These are phyloP conservation scores for Coturnix japonica DNA, from an alignment of 2,113 vertebrate genomes.

Conservation along the genomic window DNA sequence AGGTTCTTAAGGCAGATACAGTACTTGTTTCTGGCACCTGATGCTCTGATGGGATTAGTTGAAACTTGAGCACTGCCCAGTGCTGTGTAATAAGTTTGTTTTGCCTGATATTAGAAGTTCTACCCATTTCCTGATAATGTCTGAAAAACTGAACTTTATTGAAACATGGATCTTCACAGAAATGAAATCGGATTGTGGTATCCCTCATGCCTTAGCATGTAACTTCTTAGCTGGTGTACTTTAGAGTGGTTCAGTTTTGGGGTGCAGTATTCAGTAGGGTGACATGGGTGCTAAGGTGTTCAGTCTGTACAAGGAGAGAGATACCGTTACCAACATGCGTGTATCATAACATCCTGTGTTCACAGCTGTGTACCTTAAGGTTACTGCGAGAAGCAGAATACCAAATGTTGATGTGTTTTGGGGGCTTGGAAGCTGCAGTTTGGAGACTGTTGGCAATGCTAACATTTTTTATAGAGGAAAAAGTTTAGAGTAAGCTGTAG, in stretches of 20 bases:
- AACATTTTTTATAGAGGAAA: not conserved
- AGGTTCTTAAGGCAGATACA: not conserved
- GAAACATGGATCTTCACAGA: not conserved
- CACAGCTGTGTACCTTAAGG: not conserved
- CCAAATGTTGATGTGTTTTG: not conserved
- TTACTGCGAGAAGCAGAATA: not conserved
- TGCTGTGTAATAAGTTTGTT: not conserved
- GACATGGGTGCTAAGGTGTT: not conserved
- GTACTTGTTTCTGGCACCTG: not conserved
- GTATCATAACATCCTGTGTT: not conserved
- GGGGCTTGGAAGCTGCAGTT: not conserved
- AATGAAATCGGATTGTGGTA: not conserved
- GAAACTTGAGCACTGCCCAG: not conserved
- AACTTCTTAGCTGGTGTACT: fast-evolving
- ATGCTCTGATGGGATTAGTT: not conserved
- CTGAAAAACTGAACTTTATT: not conserved
- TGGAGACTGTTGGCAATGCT: not conserved
- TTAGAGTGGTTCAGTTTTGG: not conserved
- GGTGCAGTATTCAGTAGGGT: not conserved
- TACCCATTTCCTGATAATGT: not conserved
- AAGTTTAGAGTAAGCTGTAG: not conserved
- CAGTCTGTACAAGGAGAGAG: not conserved
- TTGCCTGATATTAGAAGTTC: not conserved
- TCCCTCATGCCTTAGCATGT: not conserved
- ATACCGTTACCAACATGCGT: not conserved